These are phyloP conservation scores for Nymphalis urticae DNA, from an alignment of 2,888 invertebrate genomes.

Conservation along the genomic window DNA sequence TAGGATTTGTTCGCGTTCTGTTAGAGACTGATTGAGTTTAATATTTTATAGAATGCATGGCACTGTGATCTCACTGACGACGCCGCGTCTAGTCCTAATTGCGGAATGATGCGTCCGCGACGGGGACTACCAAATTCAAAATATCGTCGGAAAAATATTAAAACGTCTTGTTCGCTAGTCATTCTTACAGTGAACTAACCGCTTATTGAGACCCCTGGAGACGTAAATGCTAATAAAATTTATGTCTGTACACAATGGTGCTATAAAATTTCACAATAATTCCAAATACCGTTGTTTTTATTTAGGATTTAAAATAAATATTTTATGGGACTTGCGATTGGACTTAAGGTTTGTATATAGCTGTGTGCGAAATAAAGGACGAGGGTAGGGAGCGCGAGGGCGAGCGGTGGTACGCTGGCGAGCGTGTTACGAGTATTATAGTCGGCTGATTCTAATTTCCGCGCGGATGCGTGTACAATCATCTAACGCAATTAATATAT, in stretches of 20 bases:
- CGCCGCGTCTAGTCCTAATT: conserved; percentile 72
- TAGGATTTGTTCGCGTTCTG: conserved; percentile 66
- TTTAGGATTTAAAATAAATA: conserved; percentile 59
- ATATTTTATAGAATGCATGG: conserved; percentile 69
- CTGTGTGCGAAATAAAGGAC: conserved; percentile 32
- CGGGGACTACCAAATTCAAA: conserved; percentile 43
- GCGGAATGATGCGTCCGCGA: conserved; percentile 61
- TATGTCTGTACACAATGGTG: conserved; percentile 70
- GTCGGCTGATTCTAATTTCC: conserved; percentile 62
- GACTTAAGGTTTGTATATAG: conserved; percentile 48
- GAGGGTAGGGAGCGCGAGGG: conserved; percentile 10
- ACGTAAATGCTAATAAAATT: conserved; percentile 77
- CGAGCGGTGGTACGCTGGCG: conserved; percentile 17
- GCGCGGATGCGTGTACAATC: conserved; percentile 60
- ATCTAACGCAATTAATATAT: conserved; percentile 60
- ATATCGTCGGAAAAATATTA: conserved; percentile 58
- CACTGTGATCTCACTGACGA: conserved; percentile 49
- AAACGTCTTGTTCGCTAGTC: conserved; percentile 54
- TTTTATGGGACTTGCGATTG: conserved; percentile 46
- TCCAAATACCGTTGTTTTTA: conserved; percentile 68
- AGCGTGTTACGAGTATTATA: conserved; percentile 38
- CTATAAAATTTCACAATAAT: conserved; percentile 75
- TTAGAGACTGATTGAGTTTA: conserved; percentile 60
- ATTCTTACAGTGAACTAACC: conserved; percentile 57
- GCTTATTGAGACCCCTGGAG: conserved; percentile 71